Base-by-base conservation (phyloP, 2,888 invertebrate species). In the Oxytorus armatus region DNA sequence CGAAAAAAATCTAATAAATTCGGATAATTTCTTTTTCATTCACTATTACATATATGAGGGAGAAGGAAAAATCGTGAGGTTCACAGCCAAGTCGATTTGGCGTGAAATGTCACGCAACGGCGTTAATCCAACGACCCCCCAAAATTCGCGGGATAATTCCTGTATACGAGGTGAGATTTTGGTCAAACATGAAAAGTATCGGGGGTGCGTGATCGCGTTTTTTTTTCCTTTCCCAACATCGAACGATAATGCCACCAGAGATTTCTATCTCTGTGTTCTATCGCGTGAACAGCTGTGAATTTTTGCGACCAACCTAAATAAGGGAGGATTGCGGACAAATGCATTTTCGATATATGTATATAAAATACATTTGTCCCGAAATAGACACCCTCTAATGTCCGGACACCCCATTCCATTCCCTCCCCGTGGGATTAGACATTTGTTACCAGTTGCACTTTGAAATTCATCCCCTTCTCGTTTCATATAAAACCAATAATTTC, bases 381-480 rank as follows among this genome's bases (percentile, higher is more conserved):
- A 65, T 36, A 44, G 33, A 42, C 14, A 42, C 33, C 75, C 55
- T n/a, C 59, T 57, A 55, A 39, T 49, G 65, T 49, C n/a, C n/a
- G n/a, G n/a, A n/a, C n/a, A n/a, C n/a, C n/a, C n/a, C n/a, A n/a
- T n/a, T n/a, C n/a, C n/a, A n/a, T n/a, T n/a, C n/a, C n/a, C n/a
- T n/a, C n/a, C 68, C 21, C 72, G 68, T 81, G 82, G 82, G 82
- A 81, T 78, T 68, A 49, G 66, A 63, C 78, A 78, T 81, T 77
- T 70, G 77, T 39, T 51, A 57, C 66, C n/a, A 66, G 63, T 77
- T 61, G 47, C 55, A 36, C 33, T 55, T 18, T 59, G 51, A 66
- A 66, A 16, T 44, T 18, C 53, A 42, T 39, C 53, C 21, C 36
- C 49, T 16, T 16, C 49, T 0, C 21, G 8, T 3, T 44, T 11